phyloP scores from a whole-genome alignment of 2,797 vertebrate genomes.

The Menidia menidia region DNA sequence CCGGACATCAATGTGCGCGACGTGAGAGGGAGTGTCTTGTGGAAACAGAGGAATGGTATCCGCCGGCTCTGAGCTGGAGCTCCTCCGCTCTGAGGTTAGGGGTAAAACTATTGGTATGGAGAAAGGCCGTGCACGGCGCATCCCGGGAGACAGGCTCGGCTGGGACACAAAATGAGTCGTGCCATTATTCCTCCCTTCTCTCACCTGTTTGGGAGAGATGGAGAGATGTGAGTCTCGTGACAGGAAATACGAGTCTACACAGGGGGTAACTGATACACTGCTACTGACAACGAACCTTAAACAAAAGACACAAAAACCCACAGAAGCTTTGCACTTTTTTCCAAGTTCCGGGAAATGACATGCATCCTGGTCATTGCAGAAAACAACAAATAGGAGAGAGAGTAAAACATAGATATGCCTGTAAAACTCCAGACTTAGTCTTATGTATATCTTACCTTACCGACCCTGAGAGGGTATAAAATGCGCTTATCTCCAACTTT shows the following conservation, averaged over 20 bases:
- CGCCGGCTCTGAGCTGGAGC: conserved; percentile 67
- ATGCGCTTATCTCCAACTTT: conserved; percentile 36
- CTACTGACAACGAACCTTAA: conserved; percentile 11
- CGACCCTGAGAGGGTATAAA: conserved; percentile 71
- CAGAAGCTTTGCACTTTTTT: conserved; percentile 18
- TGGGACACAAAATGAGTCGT: conserved; percentile 59
- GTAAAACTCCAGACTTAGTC: conserved; percentile 33
- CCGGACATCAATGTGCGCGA: conserved; percentile 35
- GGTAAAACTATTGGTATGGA: conserved; percentile 68
- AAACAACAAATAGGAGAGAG: conserved; percentile 1
- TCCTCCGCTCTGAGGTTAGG: conserved; percentile 45
- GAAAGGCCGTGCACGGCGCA: conserved; percentile 60
- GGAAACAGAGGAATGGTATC: conserved; percentile 54
- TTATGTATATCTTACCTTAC: conserved; percentile 71
- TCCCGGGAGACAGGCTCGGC: conserved; percentile 63
- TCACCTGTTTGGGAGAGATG: conserved; percentile 74
- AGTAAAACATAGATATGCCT: not conserved
- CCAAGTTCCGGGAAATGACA: conserved; percentile 46
- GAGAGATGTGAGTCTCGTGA: conserved; percentile 43
- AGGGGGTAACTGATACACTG: conserved; percentile 43
- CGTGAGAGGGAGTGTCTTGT: conserved; percentile 9
- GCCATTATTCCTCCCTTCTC: conserved; percentile 69
- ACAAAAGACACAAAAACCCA: conserved; percentile 1
- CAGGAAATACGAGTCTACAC: conserved; percentile 46
- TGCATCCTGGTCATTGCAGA: conserved; percentile 24